These are phyloP conservation scores for Dendrolimus pini DNA, from an alignment of 2,888 invertebrate species.

Conservation along the genomic window DNA sequence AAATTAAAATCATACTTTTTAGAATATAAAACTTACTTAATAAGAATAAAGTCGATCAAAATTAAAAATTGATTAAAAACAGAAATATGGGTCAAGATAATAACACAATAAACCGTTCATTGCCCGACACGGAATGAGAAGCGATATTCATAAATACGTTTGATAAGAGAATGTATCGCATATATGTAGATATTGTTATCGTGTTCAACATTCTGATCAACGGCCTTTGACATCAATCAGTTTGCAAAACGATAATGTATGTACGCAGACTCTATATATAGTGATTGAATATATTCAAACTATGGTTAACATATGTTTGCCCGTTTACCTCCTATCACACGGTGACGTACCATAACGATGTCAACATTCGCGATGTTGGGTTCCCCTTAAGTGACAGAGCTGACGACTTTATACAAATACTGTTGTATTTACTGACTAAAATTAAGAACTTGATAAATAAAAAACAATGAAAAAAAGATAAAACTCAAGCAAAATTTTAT, in stretches of 20 bases:
- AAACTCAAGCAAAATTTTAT: too few relatives aligned
- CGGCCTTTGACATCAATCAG: slow-evolving; percentile 56
- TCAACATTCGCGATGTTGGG: not conserved
- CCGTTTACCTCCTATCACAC: not conserved
- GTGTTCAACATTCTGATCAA: slow-evolving; percentile 4
- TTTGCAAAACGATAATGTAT: slow-evolving; percentile 37
- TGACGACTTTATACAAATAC: too few relatives aligned
- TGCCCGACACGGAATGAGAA: not conserved
- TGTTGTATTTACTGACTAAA: too few relatives aligned
- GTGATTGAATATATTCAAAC: not conserved
- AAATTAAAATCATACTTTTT: too few relatives aligned
- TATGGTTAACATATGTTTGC: not conserved
- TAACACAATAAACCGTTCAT: not conserved
- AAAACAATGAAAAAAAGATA: too few relatives aligned
- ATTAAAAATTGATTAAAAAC: not conserved
- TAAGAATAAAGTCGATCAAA: not conserved
- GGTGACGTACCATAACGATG: not conserved
- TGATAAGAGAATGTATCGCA: not conserved
- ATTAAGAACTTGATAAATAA: too few relatives aligned
- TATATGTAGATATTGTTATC: slow-evolving; percentile 1
- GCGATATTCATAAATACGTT: not conserved
- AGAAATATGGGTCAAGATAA: not conserved
- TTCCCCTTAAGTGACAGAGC: not conserved
- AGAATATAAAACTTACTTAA: too few relatives aligned
- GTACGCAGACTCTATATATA: not conserved